Evolutionary conservation across 2,113 vertebrate species (phyloP).

Genomic region (Eulemur rufifrons): DNA sequence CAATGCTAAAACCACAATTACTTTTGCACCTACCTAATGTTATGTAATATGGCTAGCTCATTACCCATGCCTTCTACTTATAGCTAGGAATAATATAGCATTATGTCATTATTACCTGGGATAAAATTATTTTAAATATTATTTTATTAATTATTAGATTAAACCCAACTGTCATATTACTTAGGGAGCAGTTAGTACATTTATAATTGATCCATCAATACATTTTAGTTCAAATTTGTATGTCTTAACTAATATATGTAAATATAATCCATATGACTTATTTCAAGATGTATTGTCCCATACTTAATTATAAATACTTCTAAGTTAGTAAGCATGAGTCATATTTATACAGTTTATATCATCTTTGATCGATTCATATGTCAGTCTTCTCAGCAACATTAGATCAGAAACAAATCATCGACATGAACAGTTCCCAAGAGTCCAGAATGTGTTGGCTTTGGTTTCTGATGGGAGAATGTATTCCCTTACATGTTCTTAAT

Average conservation of each 20-base stretch:
- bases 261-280: slow-evolving; percentile 10
- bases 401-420: background rate
- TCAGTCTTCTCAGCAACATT: background rate
- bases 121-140: background rate
- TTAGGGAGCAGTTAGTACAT: background rate
- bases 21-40: too few relatives aligned
- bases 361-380: background rate
- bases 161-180: slow-evolving; percentile 20
- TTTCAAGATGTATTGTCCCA: background rate
- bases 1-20: too few relatives aligned
- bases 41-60: background rate
- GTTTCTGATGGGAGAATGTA: background rate
- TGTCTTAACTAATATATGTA: background rate
- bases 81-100: background rate
- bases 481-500: background rate
- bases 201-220: slow-evolving; percentile 1
- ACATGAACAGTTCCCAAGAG: background rate
- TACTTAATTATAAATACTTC: slow-evolving; percentile 14
- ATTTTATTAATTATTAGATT: background rate
- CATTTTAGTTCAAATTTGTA: slow-evolving; percentile 48
- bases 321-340: background rate
- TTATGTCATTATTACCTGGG: background rate
- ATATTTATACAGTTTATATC: background rate
- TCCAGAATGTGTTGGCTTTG: background rate
- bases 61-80: background rate